Percentiles rank a stretch among this genome's conserved stretches.
phyloP scores from a whole-genome alignment of 2,888 invertebrate species.

The Himalopsyche kuldschensis region DNA sequence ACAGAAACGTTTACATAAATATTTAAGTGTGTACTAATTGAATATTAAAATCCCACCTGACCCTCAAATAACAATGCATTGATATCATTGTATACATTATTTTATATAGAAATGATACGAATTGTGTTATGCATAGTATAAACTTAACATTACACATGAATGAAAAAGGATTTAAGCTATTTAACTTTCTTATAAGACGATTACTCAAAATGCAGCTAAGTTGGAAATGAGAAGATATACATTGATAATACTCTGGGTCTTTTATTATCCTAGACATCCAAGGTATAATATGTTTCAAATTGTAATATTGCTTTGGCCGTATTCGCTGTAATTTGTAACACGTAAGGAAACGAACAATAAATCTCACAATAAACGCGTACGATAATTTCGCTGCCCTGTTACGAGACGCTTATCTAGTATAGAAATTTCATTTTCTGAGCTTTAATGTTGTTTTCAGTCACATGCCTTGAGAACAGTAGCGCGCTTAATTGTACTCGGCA shows the following conservation, averaged over 20 bases:
- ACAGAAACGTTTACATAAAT: too few relatives aligned
- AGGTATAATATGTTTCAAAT: not conserved
- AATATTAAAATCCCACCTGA: too few relatives aligned
- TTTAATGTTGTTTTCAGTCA: slow-evolving; percentile 1
- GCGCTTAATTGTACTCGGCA: not conserved
- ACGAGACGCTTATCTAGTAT: slow-evolving; percentile 26
- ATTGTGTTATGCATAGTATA: not conserved
- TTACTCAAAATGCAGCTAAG: not conserved
- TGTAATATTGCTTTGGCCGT: not conserved
- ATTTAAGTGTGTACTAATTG: too few relatives aligned
- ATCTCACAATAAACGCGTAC: slow-evolving; percentile 25
- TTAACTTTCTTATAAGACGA: not conserved
- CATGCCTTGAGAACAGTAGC: not conserved
- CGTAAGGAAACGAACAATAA: slow-evolving; percentile 28
- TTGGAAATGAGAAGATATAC: not conserved
- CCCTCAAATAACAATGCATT: not conserved
- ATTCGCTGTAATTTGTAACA: slow-evolving; percentile 9
- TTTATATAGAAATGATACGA: not conserved
- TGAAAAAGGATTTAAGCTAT: not conserved
- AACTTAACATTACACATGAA: not conserved
- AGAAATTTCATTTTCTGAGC: slow-evolving; percentile 9
- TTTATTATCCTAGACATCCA: not conserved
- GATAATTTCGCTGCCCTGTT: slow-evolving; percentile 28
- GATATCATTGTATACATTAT: not conserved
- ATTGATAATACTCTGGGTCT: not conserved